Conservation (phyloP, 2,888 invertebrate species). For the Anthophora plumipes region DNA sequence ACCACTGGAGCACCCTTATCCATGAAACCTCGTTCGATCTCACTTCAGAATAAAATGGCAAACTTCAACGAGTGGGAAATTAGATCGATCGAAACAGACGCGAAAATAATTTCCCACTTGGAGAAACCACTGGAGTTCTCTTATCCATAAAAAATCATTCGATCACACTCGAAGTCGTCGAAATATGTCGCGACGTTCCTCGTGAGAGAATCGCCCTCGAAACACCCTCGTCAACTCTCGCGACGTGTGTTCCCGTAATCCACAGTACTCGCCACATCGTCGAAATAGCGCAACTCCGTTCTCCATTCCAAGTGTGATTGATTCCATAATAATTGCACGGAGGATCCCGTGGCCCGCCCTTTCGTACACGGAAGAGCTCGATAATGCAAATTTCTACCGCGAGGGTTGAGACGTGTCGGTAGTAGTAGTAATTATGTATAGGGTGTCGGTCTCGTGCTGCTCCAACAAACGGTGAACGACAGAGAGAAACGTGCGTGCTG, state of each 20-base stretch:
- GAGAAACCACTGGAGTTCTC: too few species aligned
- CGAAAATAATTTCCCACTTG: too few species aligned
- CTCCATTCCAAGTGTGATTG: slow-evolving; percentile 65
- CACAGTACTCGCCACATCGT: slow-evolving; percentile 16
- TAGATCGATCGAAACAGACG: too few species aligned
- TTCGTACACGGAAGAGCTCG: slow-evolving; percentile 55
- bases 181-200: too few species aligned
- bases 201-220: too few species aligned
- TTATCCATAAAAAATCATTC: too few species aligned
- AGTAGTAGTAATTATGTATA: slow-evolving; percentile 75
- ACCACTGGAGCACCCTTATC: too few species aligned
- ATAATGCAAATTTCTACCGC: slow-evolving; percentile 76
- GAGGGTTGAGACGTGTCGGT: slow-evolving; percentile 62
- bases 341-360: slow-evolving; percentile 54
- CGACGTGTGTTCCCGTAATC: slow-evolving; percentile 26
- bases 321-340: slow-evolving; percentile 73
- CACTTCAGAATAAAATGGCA: too few species aligned
- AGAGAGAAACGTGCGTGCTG: slow-evolving; percentile 22
- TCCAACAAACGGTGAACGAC: slow-evolving; percentile 35
- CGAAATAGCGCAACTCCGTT: neutral
- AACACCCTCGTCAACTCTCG: slow-evolving; percentile 20
- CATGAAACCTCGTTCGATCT: too few species aligned
- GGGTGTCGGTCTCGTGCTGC: slow-evolving; percentile 55
- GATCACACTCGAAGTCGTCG: too few species aligned
- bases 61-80: too few species aligned